These are phyloP conservation scores for Mesochorus sp. DNA, from an alignment of 2,888 invertebrate species.

Conservation along the genomic window DNA sequence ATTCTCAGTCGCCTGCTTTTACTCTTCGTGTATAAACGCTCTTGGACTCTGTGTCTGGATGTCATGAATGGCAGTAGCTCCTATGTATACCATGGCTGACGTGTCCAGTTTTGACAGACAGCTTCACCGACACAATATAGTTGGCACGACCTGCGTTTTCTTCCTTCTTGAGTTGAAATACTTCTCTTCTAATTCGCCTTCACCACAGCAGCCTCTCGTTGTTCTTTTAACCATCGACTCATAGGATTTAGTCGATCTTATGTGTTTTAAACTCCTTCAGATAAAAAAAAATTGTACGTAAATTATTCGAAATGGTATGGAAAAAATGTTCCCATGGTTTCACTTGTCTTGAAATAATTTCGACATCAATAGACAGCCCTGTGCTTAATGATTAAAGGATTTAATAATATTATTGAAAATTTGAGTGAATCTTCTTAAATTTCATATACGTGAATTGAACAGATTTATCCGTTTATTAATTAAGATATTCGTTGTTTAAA, in stretches of 20 bases:
- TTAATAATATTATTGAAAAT: too few relatives aligned
- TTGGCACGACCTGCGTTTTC: conserved; percentile 4
- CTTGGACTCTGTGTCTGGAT: too few relatives aligned
- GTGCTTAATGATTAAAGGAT: too few relatives aligned
- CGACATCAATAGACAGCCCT: too few relatives aligned
- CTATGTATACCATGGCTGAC: conserved; percentile 64
- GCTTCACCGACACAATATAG: conserved; percentile 68
- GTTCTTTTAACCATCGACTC: not conserved
- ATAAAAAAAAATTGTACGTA: not conserved
- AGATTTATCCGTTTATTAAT: too few relatives aligned
- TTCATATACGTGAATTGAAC: too few relatives aligned
- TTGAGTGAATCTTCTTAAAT: too few relatives aligned
- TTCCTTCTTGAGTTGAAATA: not conserved
- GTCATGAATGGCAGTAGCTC: conserved; percentile 38
- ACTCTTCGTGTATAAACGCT: conserved; percentile 3
- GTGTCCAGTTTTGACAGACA: conserved; percentile 74
- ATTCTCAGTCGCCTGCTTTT: not conserved
- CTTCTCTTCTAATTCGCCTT: conserved; percentile 8
- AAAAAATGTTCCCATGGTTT: not conserved
- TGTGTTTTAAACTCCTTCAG: too few relatives aligned
- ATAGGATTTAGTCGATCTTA: conserved; percentile 1
- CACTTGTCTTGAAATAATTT: too few relatives aligned
- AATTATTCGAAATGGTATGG: not conserved
- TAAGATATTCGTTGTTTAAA: too few relatives aligned
- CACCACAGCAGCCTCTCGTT: not conserved